These are phyloP conservation scores for Sphinx pinastri DNA, from an alignment of 2,888 invertebrate species.

Conservation along the genomic window DNA sequence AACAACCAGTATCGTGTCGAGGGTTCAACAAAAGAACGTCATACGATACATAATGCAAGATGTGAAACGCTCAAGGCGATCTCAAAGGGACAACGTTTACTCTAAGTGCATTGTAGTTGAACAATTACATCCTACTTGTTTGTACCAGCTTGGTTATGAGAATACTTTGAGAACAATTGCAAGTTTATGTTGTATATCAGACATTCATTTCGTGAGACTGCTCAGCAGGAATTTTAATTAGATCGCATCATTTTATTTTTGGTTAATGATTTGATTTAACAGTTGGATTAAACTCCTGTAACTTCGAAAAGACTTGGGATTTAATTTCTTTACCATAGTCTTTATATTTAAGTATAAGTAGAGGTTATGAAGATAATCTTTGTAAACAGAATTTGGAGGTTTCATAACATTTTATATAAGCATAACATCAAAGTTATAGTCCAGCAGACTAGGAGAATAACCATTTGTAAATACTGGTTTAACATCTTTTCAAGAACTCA, in stretches of 20 bases:
- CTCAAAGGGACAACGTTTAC: slow-evolving; percentile 30
- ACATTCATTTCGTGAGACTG: slow-evolving; percentile 14
- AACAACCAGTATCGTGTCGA: slow-evolving; percentile 56
- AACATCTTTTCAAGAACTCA: no score
- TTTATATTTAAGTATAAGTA: no score
- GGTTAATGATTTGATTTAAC: background rate
- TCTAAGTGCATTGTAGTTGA: slow-evolving; percentile 27
- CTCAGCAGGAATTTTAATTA: background rate
- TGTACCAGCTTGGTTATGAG: slow-evolving; percentile 16
- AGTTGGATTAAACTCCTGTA: no score
- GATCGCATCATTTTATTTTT: background rate
- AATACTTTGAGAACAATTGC: slow-evolving; percentile 19
- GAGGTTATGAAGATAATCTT: no score
- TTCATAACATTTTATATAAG: no score
- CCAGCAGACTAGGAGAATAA: no score
- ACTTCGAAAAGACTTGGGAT: no score
- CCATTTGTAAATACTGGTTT: no score
- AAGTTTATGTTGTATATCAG: background rate
- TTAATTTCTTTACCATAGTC: no score
- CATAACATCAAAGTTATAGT: no score
- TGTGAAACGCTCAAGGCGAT: slow-evolving; percentile 39
- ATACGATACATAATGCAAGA: slow-evolving; percentile 61
- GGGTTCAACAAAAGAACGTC: slow-evolving; percentile 72
- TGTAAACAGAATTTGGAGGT: no score
- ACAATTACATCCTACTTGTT: slow-evolving; percentile 29